Evolutionary conservation across 2,797 vertebrate genomes (phyloP), one percentile per base, ranked within the genome.

Genomic region (Alcedo atthis): DNA sequence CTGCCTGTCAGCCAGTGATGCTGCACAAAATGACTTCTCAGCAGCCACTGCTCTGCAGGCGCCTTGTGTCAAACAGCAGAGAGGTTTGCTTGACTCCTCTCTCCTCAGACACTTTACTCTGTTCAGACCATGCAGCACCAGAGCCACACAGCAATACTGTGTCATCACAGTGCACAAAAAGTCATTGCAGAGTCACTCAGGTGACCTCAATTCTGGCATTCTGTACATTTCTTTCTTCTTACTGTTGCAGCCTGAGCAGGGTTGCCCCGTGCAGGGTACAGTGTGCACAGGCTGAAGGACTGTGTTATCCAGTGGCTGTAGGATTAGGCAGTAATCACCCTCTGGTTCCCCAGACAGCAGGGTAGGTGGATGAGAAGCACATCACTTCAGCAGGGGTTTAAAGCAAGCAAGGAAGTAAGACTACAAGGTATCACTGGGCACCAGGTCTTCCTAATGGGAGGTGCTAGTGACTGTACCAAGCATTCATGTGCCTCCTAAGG

Each of bases 11-110:
- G 67, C 59, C n/a, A 57, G 42, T 15, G 51, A 40, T 78, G 43
- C 49, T 61, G 76, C 42, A 22, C 45, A 77, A 57, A 85, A 79
- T 83, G 42, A 1, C 58, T 85, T 53, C 59, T 82, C 53, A 78
- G 58, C 55, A 37, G 0, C 48, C 45, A 53, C 0, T 7, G 3
- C 35, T 81, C 32, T 2, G 1, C 48, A 33, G 35, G 32, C 59
- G 10, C 57, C 1, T 37, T 63, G 28, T 33, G 9, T 28, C 40
- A 28, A 25, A 33, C 64, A 59, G 62, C n/a, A 81, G 33, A 73
- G 25, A 57, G 22, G 25, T 54, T 85, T 70, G 35, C 24, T 78
- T 54, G 59, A 22, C 42, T 75, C 4, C 22, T 42, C 26, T 81
- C 20, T 62, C 20, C 20, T 75, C 37, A 35, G 15, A 67, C 53